Evolutionary conservation across 2,113 vertebrate species (phyloP), one percentile per base, ranked within the genome.

Genomic region (Halichoeres trimaculatus): DNA sequence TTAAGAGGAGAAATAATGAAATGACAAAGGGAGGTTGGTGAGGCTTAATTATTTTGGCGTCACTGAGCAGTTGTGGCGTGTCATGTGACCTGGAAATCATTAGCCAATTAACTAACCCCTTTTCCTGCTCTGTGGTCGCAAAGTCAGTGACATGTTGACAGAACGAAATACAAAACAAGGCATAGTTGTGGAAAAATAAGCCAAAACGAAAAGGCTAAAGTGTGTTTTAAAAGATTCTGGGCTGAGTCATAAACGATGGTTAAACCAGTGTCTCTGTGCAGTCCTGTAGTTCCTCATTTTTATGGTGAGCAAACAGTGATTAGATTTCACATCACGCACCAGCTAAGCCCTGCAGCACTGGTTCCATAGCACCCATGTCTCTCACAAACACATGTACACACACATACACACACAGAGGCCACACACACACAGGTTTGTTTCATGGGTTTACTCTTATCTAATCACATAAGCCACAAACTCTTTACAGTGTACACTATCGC

Each of bases 261-360:
- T 45, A 14, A 45, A 45, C 45, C 17, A 2, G 19, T n/a, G 5
- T 19, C 8, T 38, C 1, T n/a, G 58, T 40, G 68, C 58, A 55
- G 68, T 24, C 78, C 68, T 69, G 76, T 50, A 34, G 34, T 58
- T 5, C 1, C 47, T 85, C 35, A n/a, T 68, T 63, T 30, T 80
- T 59, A 64, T 68, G 67, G 67, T 47, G 74, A 55, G 56, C 19
- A 64, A 73, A 56, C 35, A 69, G 64, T 26, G 23, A 38, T 53
- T 85, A 76, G 79, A 66, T 85, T 86, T 87, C 76, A 74, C 73
- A 74, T 88, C 86, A 84, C 81, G 57, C 58, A 74, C 43, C 10
- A 14, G 54, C 62, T 73, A 45, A 84, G 74, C 63, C 64, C 74
- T 57, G 73, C 70, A 89, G 71, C 82, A 35, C 78, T 54, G 70